phyloP scores from a whole-genome alignment of 2,888 invertebrate genomes.

The Merodon equestris region DNA sequence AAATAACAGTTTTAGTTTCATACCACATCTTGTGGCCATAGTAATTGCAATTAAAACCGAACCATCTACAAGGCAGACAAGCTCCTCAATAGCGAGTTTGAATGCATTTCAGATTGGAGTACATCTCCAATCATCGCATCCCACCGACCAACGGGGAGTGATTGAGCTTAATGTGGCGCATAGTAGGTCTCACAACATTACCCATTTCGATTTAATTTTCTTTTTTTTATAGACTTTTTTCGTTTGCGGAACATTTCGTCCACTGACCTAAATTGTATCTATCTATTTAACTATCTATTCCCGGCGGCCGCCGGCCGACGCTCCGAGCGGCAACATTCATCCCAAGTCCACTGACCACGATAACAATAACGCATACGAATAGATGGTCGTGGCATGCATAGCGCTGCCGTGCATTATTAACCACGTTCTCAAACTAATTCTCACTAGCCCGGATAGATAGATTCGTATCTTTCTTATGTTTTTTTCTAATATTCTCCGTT shows the following conservation, averaged over 20 bases:
- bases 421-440: slow-evolving; percentile 63
- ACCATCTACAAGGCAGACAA: slow-evolving; percentile 23
- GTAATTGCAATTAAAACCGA: slow-evolving; percentile 40
- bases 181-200: slow-evolving; percentile 43
- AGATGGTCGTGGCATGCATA: slow-evolving; percentile 35
- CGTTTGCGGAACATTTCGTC: slow-evolving; percentile 64
- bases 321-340: slow-evolving; percentile 7
- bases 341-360: slow-evolving; percentile 53
- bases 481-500: slow-evolving; percentile 15
- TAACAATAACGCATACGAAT: slow-evolving; percentile 53
- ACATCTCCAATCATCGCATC: not conserved
- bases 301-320: too few relatives aligned
- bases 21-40: slow-evolving; percentile 17
- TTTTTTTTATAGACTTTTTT: slow-evolving; percentile 61
- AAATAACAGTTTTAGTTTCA: slow-evolving; percentile 43
- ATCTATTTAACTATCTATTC: too few relatives aligned
- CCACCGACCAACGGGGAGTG: slow-evolving; percentile 32
- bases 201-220: slow-evolving; percentile 39
- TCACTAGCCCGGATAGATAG: slow-evolving; percentile 46
- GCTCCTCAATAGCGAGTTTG: not conserved
- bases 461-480: slow-evolving; percentile 27
- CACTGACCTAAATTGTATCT: slow-evolving; percentile 57
- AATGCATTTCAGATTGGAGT: not conserved
- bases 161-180: slow-evolving; percentile 61
- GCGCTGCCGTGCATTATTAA: slow-evolving; percentile 63